Evolutionary conservation across 1,140 invertebrate genomes (phyloP), one percentile per base, ranked within the genome.

Genomic region (Pogonognathellus flavescens): DNA sequence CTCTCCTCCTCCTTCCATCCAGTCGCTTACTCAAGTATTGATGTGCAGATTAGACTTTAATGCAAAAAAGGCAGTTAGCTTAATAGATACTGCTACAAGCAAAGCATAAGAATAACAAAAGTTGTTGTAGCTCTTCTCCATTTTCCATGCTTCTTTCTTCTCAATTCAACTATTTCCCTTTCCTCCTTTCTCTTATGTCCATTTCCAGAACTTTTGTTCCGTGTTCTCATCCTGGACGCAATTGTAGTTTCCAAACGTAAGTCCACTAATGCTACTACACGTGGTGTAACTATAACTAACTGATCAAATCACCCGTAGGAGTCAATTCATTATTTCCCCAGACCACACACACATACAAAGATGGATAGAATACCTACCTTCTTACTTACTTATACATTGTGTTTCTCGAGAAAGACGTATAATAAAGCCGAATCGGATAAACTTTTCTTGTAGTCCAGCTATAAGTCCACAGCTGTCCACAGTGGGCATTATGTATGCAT

Each of bases 61-160:
- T 81, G 80, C 53, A 81, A 81, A 81, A 81, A 81, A 81, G 80
- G 80, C 70, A 76, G 70, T 76, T 76, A 76, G 70, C 70, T 76
- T 76, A 76, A 76, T 76, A 76, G 70, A 76, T 76, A 76, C 70
- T 76, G 70, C 31, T 76, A 76, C 70, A 41, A 76, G 41, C 31
- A 50, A 76, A 50, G 70, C 70, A 76, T 49, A 50, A 76, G 66
- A 72, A 72, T 72, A 72, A 72, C 25, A 76, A 62, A 76, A 76
- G 70, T 76, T 76, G n/a, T 49, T 76, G 70, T 31, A 76, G 41
- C 70, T 76, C 70, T 50, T 76, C 70, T 76, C 66, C 66, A 41
- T 70, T 20, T 31, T 70, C 66, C 11, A 70, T 70, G 31, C 31
- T 76, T 41, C 70, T 49, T 76, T 25, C 18, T 25, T 25, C 25